phyloP scores from a whole-genome alignment of 2,888 invertebrate species.

The Portevinia maculata region DNA sequence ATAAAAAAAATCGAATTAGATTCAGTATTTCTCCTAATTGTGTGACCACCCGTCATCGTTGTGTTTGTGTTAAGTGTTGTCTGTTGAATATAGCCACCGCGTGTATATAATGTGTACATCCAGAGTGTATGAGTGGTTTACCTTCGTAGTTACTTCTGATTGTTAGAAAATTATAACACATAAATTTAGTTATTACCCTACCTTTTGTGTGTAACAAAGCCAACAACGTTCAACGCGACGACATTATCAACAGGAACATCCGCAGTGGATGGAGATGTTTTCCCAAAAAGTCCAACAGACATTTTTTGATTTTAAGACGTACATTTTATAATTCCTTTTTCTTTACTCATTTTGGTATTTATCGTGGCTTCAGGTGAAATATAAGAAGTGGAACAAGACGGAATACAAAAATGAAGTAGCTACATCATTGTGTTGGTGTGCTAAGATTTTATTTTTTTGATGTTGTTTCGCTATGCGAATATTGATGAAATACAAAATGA shows the following conservation, averaged over 20 bases:
- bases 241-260: conserved; percentile 25
- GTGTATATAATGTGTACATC: conserved; percentile 28
- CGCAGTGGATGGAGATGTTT: conserved; percentile 18
- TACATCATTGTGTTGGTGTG: conserved; percentile 41
- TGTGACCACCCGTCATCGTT: conserved; percentile 54
- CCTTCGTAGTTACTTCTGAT: conserved; percentile 69
- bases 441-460: conserved; percentile 34
- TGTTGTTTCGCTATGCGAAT: conserved; percentile 52
- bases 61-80: conserved; percentile 61
- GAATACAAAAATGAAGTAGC: conserved; percentile 25
- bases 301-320: too few species aligned
- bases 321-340: too few species aligned
- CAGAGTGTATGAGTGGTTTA: conserved; percentile 71
- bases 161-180: conserved; percentile 63
- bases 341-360: conserved; percentile 11
- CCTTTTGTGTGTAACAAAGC: conserved; percentile 5
- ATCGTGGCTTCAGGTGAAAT: conserved; percentile 55
- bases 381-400: conserved; percentile 43
- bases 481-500: conserved; percentile 42
- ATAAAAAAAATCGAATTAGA: conserved; percentile 57
- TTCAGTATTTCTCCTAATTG: conserved; percentile 58
- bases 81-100: conserved; percentile 61
- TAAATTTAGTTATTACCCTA: conserved; percentile 34
- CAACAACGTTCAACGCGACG: background rate
- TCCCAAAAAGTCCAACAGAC: background rate